Evolutionary conservation across 2,888 invertebrate genomes (phyloP).

Genomic region (Ecliptopera silaceata): DNA sequence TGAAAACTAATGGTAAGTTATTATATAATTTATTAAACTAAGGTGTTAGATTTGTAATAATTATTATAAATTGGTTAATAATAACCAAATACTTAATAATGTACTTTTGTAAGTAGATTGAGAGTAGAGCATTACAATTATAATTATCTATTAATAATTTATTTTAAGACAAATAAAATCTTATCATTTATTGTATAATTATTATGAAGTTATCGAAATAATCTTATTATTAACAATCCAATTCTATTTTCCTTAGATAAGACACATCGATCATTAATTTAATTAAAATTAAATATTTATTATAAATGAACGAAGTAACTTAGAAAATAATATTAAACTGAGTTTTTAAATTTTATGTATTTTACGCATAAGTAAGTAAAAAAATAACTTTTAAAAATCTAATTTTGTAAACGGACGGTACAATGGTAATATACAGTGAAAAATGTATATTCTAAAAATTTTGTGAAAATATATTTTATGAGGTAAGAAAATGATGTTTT

Average conservation of each 20-base stretch:
- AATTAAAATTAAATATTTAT: slow-evolving; percentile 70
- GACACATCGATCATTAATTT: slow-evolving; percentile 67
- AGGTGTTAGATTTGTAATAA: not conserved
- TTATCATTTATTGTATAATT: too few relatives aligned
- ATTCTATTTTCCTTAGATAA: slow-evolving; percentile 2
- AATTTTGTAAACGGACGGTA: slow-evolving; percentile 47
- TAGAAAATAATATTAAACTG: not conserved
- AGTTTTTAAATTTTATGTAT: not conserved
- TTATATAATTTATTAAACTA: slow-evolving; percentile 1
- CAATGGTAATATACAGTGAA: slow-evolving; percentile 36
- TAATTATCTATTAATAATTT: not conserved
- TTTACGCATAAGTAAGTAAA: not conserved
- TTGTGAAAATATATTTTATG: slow-evolving; percentile 64
- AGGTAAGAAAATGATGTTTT: slow-evolving; percentile 60
- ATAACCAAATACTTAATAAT: not conserved
- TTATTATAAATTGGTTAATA: not conserved
- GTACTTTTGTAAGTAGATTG: not conserved
- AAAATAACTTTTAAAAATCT: not conserved
- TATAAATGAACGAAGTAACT: slow-evolving; percentile 56
- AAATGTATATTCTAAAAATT: slow-evolving; percentile 38
- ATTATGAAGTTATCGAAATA: not conserved
- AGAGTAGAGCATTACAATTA: slow-evolving; percentile 9
- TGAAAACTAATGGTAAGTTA: too few relatives aligned
- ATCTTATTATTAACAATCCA: not conserved
- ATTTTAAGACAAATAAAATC: too few relatives aligned